Conservation (phyloP, 2,797 vertebrate genomes). For the Dipus sagitta region DNA sequence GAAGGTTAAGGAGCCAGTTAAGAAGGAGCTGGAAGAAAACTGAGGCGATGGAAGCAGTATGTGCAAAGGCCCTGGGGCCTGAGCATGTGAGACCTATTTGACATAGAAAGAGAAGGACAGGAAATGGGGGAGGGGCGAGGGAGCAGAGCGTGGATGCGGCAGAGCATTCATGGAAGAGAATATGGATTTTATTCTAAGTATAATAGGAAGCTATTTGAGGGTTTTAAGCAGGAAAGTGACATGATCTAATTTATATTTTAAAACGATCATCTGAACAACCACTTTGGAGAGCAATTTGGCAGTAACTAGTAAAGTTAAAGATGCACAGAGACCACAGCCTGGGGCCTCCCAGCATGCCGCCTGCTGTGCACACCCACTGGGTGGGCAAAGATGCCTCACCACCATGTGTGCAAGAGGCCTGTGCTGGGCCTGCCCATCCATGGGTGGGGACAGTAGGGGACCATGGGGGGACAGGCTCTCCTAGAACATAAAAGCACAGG, state of each 20-base stretch:
- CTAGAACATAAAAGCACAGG: not conserved
- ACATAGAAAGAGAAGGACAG: not conserved
- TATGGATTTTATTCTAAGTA: conserved; percentile 66
- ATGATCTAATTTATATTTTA: conserved; percentile 81
- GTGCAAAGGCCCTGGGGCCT: conserved; percentile 64
- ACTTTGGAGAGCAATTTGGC: conserved; percentile 79
- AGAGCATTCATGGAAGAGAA: not conserved
- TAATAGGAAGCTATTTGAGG: conserved; percentile 73
- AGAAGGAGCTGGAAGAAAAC: not conserved
- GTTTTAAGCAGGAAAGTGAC: conserved; percentile 74
- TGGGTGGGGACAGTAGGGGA: fast-evolving
- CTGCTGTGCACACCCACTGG: not conserved
- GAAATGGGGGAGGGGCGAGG: not conserved
- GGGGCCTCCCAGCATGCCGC: not conserved
- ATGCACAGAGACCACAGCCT: not conserved
- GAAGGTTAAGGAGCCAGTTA: not conserved
- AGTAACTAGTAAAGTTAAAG: conserved; percentile 62
- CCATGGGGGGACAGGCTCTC: not conserved
- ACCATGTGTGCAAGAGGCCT: not conserved
- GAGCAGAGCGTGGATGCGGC: not conserved
- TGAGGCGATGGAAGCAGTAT: not conserved
- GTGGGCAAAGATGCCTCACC: not conserved
- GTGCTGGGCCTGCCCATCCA: not conserved
- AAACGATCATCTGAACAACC: conserved; percentile 77
- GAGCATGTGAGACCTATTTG: not conserved